A percentile compares a stretch with the other conserved stretches of the same genome.
Evolutionary conservation across 2,113 vertebrate genomes (phyloP).

Genomic region (Gopherus flavomarginatus): DNA sequence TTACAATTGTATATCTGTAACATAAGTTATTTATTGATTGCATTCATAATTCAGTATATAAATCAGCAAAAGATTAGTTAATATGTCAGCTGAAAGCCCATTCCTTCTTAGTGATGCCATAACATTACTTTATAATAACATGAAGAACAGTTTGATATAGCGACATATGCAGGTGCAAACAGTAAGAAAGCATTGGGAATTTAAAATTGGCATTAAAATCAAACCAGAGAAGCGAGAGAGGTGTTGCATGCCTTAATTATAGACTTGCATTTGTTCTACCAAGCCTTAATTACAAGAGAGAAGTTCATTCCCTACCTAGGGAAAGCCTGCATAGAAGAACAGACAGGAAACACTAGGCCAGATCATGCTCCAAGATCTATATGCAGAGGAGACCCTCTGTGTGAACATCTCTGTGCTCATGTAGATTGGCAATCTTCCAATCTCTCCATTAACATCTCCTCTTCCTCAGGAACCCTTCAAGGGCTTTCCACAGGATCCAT

Average conservation of each 20-base stretch:
- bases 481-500: not conserved
- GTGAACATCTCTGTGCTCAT: not conserved
- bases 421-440: not conserved
- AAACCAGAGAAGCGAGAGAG: not conserved
- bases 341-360: not conserved
- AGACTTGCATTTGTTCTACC: not conserved
- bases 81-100: not conserved
- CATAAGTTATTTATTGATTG: not conserved
- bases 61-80: not conserved
- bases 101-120: not conserved
- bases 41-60: not conserved
- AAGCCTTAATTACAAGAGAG: not conserved
- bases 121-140: not conserved
- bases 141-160: not conserved
- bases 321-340: not conserved
- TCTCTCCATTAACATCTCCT: not conserved
- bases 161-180: not conserved
- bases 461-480: slow-evolving; percentile 8
- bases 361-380: not conserved
- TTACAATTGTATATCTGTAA: not conserved
- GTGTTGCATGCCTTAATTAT: not conserved
- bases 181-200: not conserved
- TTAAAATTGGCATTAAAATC: not conserved
- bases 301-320: not conserved
- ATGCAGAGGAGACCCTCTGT: not conserved